Conservation (phyloP, 2,797 vertebrate species). For the Petrocephalus schoutedeni region DNA sequence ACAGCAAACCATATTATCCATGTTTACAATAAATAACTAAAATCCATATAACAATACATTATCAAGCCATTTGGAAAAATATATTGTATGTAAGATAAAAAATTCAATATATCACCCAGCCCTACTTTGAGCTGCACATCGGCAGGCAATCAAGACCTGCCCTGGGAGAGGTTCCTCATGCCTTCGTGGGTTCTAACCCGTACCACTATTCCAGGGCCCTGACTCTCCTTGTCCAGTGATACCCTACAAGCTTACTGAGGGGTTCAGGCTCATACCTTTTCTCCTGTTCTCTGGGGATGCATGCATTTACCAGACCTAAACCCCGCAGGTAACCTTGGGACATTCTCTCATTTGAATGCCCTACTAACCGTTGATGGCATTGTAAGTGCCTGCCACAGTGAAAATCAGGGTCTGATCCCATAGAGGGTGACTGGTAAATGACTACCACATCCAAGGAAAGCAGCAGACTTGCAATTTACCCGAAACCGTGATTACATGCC, state of each 20-base stretch:
- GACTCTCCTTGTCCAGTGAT: background rate
- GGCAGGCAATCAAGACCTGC: background rate
- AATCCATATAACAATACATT: background rate
- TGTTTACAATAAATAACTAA: background rate
- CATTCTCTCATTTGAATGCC: background rate
- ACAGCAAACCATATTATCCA: background rate
- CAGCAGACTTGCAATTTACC: background rate
- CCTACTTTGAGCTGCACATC: background rate
- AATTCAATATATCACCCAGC: background rate
- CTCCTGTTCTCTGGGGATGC: too few species aligned
- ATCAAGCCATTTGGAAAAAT: background rate
- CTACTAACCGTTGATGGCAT: background rate
- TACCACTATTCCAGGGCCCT: background rate
- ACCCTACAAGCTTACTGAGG: too few species aligned
- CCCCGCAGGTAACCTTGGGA: background rate
- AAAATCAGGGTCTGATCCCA: background rate
- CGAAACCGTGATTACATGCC: background rate
- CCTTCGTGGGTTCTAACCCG: background rate
- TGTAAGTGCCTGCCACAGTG: background rate
- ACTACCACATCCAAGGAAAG: background rate
- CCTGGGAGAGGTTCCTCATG: background rate
- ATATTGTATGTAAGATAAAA: background rate
- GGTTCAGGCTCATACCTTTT: too few species aligned
- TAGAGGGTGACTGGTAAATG: background rate
- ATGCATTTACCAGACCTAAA: background rate